Base-by-base conservation (phyloP, 1,140 invertebrate species). In the Drosophila elegans region DNA sequence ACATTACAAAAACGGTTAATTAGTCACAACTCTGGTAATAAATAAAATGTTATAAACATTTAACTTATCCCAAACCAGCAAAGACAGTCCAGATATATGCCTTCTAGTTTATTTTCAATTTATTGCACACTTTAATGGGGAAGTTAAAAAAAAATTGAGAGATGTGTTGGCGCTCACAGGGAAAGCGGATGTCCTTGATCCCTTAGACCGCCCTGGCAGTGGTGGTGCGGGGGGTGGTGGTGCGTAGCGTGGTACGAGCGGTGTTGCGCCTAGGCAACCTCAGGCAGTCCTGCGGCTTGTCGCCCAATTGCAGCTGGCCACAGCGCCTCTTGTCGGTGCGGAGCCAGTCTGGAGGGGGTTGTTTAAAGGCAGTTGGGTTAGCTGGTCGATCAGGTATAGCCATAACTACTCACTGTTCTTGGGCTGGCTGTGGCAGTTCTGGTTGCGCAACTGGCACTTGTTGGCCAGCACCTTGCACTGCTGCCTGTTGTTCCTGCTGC, bases 391-490 rank as follows among this genome's bases (percentile, higher is more conserved):
- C 29, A 29, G 4, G 29, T 6, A 6, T 4, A 6, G 6, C 29
- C 29, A 10, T 9, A 12, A 32, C 27, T 57, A 76, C 82, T 85
- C 44, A 88, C 83, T 74, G 51, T 88, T 68, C 25, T 76, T 81
- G 7, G 83, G 83, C 11, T 39, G 41, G 3, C 49, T n/a, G 38
- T 73, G 53, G 39, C 83, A 88, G 34, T 88, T 88, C 52, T 74
- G 66, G 57, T 88, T 88, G 7, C 57, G 48, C 46, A 88, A 52
- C 67, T 89, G 84, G 7, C 83, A 88, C 6, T 41, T 71, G 49
- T 80, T 84, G 52, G 84, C 54, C 9, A 88, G 27, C 11, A 88
- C 34, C 60, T 80, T 79, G 73, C 83, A 88, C 25, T 53, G 27
- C 25, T 51, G 27, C 13, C 34, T 53, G 4, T 36, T 39, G 51